Evolutionary conservation across 2,113 vertebrate species (phyloP).

Genomic region (Lepus americanus): DNA sequence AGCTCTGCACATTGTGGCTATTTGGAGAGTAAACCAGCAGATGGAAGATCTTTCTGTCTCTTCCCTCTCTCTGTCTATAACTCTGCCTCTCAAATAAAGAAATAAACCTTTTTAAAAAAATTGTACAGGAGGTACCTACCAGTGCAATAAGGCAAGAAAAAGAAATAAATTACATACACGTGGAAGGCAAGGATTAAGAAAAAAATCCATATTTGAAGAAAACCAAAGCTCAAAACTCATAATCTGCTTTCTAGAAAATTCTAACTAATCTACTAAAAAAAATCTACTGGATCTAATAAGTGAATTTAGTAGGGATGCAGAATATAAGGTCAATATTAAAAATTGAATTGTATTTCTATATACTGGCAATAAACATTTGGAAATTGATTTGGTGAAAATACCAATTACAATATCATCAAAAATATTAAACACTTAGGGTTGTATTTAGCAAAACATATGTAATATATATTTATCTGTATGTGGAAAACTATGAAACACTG

Average conservation of each 20-base stretch:
- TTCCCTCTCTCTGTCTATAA: too few species aligned
- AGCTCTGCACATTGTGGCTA: too few species aligned
- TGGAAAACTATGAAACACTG: background rate
- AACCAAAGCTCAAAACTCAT: background rate
- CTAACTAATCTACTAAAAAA: background rate
- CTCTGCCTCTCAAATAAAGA: too few species aligned
- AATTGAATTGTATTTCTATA: background rate
- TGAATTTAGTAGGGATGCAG: background rate
- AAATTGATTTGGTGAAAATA: background rate
- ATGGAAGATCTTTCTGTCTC: too few species aligned
- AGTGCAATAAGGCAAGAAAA: background rate
- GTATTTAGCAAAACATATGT: background rate
- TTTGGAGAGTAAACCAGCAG: too few species aligned
- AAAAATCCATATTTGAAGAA: background rate
- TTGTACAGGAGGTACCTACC: background rate
- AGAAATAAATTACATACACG: background rate
- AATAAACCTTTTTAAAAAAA: background rate
- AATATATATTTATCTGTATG: too few species aligned
- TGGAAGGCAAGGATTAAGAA: background rate
- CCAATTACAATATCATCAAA: background rate
- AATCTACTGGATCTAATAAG: background rate
- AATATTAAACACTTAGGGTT: background rate
- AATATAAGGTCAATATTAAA: background rate
- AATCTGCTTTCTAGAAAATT: background rate
- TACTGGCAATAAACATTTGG: background rate